These are phyloP conservation scores for Parotocinclus haroldoi DNA, from an alignment of 2,797 vertebrate genomes.

Conservation along the genomic window DNA sequence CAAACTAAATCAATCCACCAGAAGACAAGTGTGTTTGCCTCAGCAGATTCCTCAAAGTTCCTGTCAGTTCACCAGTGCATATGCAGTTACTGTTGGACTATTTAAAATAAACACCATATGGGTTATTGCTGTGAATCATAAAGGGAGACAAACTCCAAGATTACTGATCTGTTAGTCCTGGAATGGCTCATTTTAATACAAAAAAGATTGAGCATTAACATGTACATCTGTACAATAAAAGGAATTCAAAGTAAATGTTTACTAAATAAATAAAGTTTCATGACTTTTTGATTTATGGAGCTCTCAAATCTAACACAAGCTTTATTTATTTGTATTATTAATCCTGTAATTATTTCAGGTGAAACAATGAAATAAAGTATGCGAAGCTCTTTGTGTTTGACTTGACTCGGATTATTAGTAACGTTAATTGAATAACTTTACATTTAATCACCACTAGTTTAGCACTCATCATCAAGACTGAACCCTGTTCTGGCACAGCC, in stretches of 20 bases:
- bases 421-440: conserved; percentile 19
- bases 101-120: not conserved
- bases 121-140: too few species aligned
- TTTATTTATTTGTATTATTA: too few species aligned
- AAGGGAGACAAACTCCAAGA: too few species aligned
- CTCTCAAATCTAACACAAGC: too few species aligned
- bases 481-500: conserved; percentile 6
- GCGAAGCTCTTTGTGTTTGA: not conserved
- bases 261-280: too few species aligned
- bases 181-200: too few species aligned
- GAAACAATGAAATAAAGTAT: not conserved
- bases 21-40: conserved; percentile 25
- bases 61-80: conserved; percentile 18
- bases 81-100: conserved; percentile 3
- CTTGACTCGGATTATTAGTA: conserved; percentile 9
- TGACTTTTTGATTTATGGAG: too few species aligned
- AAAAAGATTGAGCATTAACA: too few species aligned
- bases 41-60: conserved; percentile 57
- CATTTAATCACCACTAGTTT: conserved; percentile 19
- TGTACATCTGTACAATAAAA: too few species aligned
- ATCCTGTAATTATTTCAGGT: too few species aligned
- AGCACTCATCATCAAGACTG: conserved; percentile 9
- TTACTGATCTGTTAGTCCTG: too few species aligned
- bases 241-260: too few species aligned
- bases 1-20: conserved; percentile 53